Evolutionary conservation across 2,888 invertebrate genomes (phyloP), one percentile per base, ranked within the genome.

Genomic region (Diplazon laetatorius): DNA sequence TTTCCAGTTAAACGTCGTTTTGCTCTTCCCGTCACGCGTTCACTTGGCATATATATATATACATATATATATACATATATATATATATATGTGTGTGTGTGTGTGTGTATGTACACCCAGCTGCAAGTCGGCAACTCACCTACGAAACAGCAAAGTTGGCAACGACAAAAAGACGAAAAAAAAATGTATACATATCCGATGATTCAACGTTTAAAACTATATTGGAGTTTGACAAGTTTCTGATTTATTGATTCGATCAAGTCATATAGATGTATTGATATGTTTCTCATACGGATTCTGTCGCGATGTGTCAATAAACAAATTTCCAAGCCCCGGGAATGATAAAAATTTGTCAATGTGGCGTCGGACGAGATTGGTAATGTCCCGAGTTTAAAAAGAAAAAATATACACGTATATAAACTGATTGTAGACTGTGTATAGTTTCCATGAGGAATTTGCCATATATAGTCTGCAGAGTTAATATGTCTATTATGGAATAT

Each of bases 361-460:
- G 71, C 69, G 68, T 80, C 72, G 74, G 62, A 71, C 71, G 35
- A 76, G 73, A 74, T 74, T 72, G 55, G 78, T 80, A 78, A 78
- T 80, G n/a, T n/a, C n/a, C n/a, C n/a, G n/a, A n/a, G n/a, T n/a
- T n/a, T n/a, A n/a, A n/a, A n/a, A n/a, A n/a, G n/a, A n/a, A n/a
- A n/a, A n/a, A n/a, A n/a, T n/a, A 30, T 2, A 2, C 30, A 30
- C 6, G 30, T 6, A 6, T 30, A 30, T 30, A 6, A 6, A 30
- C 6, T 30, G 4, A 5, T 30, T 30, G 30, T 6, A 30, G 30
- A 30, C 6, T 30, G 6, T 30, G 30, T 30, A 30, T 30, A 30
- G 30, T 30, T 30, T 30, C 4, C 30, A 30, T 30, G 6, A n/a
- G n/a, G n/a, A n/a, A n/a, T n/a, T n/a, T n/a, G n/a, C n/a, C n/a